phyloP scores from a whole-genome alignment of 1,140 invertebrate genomes.

The Drosophila nigromelanica region DNA sequence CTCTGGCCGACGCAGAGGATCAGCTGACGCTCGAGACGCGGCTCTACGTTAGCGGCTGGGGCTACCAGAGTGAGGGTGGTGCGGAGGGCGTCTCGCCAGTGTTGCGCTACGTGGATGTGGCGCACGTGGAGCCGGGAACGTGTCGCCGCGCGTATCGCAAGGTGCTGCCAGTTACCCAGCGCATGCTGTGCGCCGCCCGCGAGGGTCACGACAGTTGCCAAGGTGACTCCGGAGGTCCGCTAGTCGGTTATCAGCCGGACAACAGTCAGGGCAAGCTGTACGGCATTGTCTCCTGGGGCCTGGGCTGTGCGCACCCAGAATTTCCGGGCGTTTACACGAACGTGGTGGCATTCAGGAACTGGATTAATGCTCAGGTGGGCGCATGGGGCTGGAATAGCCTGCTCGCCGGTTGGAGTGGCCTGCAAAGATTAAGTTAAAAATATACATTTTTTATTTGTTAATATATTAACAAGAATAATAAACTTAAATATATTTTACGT shows the following conservation, averaged over 20 bases:
- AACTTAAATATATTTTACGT: no score
- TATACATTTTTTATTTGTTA: background rate
- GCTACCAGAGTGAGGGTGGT: constrained; percentile 58
- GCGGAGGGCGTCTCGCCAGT: constrained; percentile 46
- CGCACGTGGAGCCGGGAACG: constrained; percentile 37
- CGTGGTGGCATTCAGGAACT: constrained; percentile 68
- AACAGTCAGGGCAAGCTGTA: constrained; percentile 77
- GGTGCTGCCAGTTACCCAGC: constrained; percentile 64
- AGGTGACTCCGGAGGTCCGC: constrained; percentile 75
- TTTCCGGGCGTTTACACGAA: constrained; percentile 85
- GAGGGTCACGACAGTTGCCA: constrained; percentile 74
- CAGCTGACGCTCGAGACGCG: constrained; percentile 28
- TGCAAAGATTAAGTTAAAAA: constrained; percentile 31
- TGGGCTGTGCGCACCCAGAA: constrained; percentile 85
- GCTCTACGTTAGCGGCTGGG: constrained; percentile 75
- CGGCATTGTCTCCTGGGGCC: constrained; percentile 84
- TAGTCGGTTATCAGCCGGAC: constrained; percentile 58
- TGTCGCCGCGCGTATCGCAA: constrained; percentile 59
- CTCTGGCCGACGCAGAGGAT: constrained; percentile 42
- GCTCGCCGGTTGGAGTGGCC: constrained; percentile 54
- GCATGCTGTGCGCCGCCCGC: constrained; percentile 73
- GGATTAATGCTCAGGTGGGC: constrained; percentile 71
- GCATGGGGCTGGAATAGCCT: constrained; percentile 64
- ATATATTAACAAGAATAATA: background rate
- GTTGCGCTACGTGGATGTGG: constrained; percentile 66